These are phyloP conservation scores for Ferdinandea cuprea DNA, from an alignment of 2,888 invertebrate genomes.

Conservation along the genomic window DNA sequence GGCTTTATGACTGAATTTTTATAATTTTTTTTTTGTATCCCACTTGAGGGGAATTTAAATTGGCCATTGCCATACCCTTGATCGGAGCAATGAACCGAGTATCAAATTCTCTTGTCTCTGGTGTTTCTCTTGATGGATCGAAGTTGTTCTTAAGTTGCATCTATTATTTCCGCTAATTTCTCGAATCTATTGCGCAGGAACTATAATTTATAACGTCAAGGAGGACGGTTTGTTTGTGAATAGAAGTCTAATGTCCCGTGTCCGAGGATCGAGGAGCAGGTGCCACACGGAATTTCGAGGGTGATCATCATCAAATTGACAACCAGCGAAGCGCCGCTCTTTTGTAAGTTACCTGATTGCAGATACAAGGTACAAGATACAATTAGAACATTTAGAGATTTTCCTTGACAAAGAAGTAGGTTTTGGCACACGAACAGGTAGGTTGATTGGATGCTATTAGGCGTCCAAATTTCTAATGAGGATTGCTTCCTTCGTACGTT, in stretches of 20 bases:
- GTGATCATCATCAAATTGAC: conserved; percentile 72
- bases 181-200: conserved; percentile 41
- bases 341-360: conserved; percentile 59
- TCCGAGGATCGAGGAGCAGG: conserved; percentile 61
- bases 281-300: conserved; percentile 53
- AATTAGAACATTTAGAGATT: conserved; percentile 68
- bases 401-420: conserved; percentile 40
- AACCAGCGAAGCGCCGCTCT: conserved; percentile 60
- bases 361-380: conserved; percentile 53
- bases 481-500: conserved; percentile 31
- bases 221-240: conserved; percentile 71
- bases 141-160: conserved; percentile 27
- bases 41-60: conserved; percentile 56
- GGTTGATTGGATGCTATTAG: conserved; percentile 65
- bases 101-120: background rate
- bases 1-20: conserved; percentile 40
- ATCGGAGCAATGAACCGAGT: conserved; percentile 59
- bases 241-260: conserved; percentile 71
- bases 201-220: conserved; percentile 61
- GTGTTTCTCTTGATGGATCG: conserved; percentile 1
- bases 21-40: conserved; percentile 2
- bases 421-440: conserved; percentile 74
- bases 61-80: conserved; percentile 60
- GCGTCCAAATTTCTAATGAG: conserved; percentile 56
- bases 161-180: conserved; percentile 72